Percentiles rank a stretch among this genome's conserved stretches.
Conservation (phyloP, 2,797 vertebrate species). For the Iguana delicatissima region DNA sequence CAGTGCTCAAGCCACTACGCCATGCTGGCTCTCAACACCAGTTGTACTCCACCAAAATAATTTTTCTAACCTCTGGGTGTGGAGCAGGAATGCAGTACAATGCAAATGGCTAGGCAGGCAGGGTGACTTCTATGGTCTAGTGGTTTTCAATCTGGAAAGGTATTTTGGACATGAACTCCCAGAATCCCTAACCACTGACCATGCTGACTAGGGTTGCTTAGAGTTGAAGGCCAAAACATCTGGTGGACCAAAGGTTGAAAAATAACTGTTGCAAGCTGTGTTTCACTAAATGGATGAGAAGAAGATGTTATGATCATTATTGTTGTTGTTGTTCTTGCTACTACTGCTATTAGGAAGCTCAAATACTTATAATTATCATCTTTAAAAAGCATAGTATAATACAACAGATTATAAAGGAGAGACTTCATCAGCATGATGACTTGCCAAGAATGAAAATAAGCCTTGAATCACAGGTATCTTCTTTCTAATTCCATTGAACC, state of each 20-base stretch:
- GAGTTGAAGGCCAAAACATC: too few species aligned
- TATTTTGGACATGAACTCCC: neutral
- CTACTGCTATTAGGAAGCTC: neutral
- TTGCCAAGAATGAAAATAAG: conserved; percentile 49
- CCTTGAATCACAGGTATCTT: conserved; percentile 63
- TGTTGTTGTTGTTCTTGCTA: neutral
- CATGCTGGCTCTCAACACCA: too few species aligned
- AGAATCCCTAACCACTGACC: neutral
- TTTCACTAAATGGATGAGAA: neutral
- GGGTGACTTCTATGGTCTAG: neutral
- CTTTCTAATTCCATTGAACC: conserved; percentile 55
- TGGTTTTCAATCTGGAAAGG: neutral
- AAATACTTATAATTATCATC: conserved; percentile 37
- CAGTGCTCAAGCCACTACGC: too few species aligned
- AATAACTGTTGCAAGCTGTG: neutral
- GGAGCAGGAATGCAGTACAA: neutral
- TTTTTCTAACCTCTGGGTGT: too few species aligned
- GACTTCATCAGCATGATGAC: conserved; percentile 64
- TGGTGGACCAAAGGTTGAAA: too few species aligned
- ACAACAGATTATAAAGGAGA: conserved; percentile 57
- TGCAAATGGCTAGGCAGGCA: neutral
- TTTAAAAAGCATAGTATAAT: conserved; percentile 58
- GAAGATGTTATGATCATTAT: neutral
- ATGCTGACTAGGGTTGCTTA: too few species aligned
- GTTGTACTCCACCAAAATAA: too few species aligned